Conservation (phyloP, 1,140 invertebrate species). For the Spodoptera frugiperda region DNA sequence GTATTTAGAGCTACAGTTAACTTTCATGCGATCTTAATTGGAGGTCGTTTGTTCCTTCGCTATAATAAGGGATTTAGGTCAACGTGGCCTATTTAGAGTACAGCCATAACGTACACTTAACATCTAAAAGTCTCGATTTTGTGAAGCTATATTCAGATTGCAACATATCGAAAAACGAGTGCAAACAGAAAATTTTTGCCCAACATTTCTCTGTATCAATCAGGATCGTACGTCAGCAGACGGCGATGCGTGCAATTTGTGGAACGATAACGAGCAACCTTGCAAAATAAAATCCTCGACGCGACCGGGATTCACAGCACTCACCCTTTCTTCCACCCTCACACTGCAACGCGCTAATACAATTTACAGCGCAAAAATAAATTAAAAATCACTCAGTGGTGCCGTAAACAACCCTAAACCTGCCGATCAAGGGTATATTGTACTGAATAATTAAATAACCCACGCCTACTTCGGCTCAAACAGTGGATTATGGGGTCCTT, state of each 20-base stretch:
- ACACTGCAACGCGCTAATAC: slow-evolving; percentile 31
- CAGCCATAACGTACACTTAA: not conserved
- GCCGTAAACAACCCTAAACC: slow-evolving; percentile 50
- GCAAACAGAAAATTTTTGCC: not conserved
- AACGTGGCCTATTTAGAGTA: not conserved
- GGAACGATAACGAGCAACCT: slow-evolving; percentile 26
- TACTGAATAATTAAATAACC: slow-evolving; percentile 71
- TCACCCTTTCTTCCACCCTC: slow-evolving; percentile 31
- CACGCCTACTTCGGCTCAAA: slow-evolving; percentile 52
- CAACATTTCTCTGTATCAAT: slow-evolving; percentile 10
- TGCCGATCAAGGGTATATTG: slow-evolving; percentile 56
- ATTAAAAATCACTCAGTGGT: slow-evolving; percentile 47
- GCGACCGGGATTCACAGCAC: slow-evolving; percentile 20
- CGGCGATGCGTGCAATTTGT: slow-evolving; percentile 21
- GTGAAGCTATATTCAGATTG: not conserved
- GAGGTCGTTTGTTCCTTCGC: slow-evolving; percentile 28
- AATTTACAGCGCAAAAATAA: slow-evolving; percentile 48
- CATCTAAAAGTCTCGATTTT: not conserved
- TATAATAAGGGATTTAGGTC: slow-evolving; percentile 1
- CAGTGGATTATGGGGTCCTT: slow-evolving; percentile 71
- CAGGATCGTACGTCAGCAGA: slow-evolving; percentile 23
- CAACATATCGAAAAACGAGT: not conserved
- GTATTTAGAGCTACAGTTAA: slow-evolving; percentile 24
- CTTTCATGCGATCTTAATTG: slow-evolving; percentile 30
- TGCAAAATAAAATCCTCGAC: slow-evolving; percentile 38